Conservation (phyloP, 2,113 vertebrate genomes). For the Corythornis cristatus region DNA sequence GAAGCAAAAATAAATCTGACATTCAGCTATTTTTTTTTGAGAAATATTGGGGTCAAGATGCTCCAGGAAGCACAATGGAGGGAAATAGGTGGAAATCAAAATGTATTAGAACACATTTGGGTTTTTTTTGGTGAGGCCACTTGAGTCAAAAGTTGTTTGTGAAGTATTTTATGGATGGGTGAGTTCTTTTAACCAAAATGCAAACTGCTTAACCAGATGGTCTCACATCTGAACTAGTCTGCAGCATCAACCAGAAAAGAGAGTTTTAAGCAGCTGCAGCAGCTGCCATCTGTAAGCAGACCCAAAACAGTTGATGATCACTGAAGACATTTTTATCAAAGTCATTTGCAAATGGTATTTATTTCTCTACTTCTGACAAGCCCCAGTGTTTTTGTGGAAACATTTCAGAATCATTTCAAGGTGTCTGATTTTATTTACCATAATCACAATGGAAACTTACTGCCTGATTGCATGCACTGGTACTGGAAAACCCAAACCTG, state of each 20-base stretch:
- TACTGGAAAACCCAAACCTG: not conserved
- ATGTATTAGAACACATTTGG: not conserved
- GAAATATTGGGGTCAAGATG: not conserved
- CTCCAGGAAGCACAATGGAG: not conserved
- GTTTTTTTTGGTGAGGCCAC: not conserved
- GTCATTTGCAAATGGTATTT: not conserved
- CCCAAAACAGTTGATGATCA: not conserved
- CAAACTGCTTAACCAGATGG: constrained; percentile 45
- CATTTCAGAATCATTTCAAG: not conserved
- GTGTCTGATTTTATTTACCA: constrained; percentile 36
- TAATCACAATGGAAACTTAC: constrained; percentile 30
- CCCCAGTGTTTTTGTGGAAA: not conserved
- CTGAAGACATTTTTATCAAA: not conserved
- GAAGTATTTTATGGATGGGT: constrained; percentile 36
- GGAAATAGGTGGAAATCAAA: not conserved
- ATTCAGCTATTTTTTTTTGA: not conserved
- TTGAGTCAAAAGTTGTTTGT: not conserved
- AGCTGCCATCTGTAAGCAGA: not conserved
- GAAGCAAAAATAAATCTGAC: not conserved
- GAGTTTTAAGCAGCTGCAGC: constrained; percentile 28
- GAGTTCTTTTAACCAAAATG: not conserved
- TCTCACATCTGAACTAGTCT: constrained; percentile 57
- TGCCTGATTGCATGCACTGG: constrained; percentile 18
- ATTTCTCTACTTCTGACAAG: constrained; percentile 23
- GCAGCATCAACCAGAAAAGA: not conserved